These are phyloP conservation scores for Ferrisia virgata DNA, from an alignment of 2,888 invertebrate species.

Conservation along the genomic window DNA sequence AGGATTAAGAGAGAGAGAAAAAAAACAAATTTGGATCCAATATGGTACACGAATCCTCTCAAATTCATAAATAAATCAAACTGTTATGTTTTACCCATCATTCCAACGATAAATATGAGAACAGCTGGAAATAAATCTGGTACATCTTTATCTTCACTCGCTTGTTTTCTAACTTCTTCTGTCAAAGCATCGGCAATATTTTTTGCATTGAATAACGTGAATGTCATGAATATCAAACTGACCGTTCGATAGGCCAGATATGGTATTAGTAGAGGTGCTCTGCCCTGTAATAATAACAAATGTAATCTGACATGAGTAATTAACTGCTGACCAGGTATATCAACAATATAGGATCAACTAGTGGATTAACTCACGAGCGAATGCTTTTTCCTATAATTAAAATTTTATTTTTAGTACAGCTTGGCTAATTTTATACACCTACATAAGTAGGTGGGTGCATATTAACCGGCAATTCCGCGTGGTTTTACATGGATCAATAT, in stretches of 20 bases:
- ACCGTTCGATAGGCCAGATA: conserved; percentile 35
- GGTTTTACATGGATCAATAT: too few species aligned
- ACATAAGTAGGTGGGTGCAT: too few species aligned
- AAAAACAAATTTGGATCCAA: too few species aligned
- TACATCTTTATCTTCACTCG: not conserved
- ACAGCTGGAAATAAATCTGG: conserved; percentile 10
- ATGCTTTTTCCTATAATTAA: not conserved
- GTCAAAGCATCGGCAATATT: not conserved
- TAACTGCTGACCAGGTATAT: too few species aligned
- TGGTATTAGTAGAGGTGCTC: conserved; percentile 21
- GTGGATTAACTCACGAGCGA: not conserved
- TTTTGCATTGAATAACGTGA: conserved; percentile 7
- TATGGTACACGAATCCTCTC: too few species aligned
- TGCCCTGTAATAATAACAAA: not conserved
- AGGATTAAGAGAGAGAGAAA: too few species aligned
- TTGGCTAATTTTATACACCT: not conserved
- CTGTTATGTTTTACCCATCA: not conserved
- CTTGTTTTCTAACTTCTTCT: not conserved
- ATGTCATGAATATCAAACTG: not conserved
- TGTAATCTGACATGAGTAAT: too few species aligned
- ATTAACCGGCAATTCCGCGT: too few species aligned
- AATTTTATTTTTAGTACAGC: not conserved
- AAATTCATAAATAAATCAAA: not conserved
- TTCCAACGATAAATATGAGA: not conserved
- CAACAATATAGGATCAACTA: not conserved